Percentiles rank a stretch among this genome's conserved stretches.
Conservation (phyloP, 2,888 invertebrate species). For the Marronus borbonicus region DNA sequence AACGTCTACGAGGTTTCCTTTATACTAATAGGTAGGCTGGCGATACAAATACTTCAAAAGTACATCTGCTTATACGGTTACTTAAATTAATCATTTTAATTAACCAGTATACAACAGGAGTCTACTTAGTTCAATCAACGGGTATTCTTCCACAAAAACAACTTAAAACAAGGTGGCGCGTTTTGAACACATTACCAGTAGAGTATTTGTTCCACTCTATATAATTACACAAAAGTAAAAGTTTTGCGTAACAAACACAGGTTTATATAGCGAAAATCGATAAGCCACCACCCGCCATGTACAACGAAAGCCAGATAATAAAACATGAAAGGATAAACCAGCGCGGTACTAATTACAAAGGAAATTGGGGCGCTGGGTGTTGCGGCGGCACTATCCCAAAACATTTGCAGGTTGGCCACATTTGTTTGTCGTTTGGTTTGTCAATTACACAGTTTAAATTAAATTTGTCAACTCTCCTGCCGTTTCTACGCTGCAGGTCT, state of each 20-base stretch:
- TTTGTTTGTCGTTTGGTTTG: conserved; percentile 52
- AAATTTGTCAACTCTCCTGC: conserved; percentile 37
- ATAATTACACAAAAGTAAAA: conserved; percentile 29
- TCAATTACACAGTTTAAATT: conserved; percentile 50
- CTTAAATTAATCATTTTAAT: no score
- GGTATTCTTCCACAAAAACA: neutral
- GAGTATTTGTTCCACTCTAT: neutral
- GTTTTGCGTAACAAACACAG: neutral
- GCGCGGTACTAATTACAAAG: conserved; percentile 49
- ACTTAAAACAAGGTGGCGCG: no score
- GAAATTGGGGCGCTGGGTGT: conserved; percentile 45
- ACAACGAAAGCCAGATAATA: conserved; percentile 46
- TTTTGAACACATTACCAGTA: neutral
- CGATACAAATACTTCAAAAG: no score
- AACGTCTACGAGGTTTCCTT: no score
- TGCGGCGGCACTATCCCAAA: conserved; percentile 43
- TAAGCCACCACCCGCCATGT: conserved; percentile 23
- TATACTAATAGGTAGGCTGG: no score
- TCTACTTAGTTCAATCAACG: no score
- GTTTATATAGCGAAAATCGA: conserved; percentile 39
- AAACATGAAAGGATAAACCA: conserved; percentile 51
- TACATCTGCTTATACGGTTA: no score
- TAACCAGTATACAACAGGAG: no score
- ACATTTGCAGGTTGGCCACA: conserved; percentile 52
- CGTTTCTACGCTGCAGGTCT: no score